Evolutionary conservation across 92 coral and sea anemone genomes (phyloP), one percentile per base, ranked within the genome.

Genomic region (Plumapathes pennacea): DNA sequence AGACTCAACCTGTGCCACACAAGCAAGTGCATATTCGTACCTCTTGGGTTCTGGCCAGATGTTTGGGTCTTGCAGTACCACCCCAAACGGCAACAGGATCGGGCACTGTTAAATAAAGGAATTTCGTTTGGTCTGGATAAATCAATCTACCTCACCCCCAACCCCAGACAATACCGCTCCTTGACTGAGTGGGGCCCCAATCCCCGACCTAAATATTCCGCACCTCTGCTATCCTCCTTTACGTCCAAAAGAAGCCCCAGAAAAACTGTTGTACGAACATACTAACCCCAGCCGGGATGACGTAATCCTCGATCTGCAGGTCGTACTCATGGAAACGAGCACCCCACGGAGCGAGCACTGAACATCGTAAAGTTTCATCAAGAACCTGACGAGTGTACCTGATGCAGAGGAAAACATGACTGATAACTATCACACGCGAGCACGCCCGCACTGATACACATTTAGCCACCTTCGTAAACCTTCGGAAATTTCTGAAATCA

Each of bases 381-480:
- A 88, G 48, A 26, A 91, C 97, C 57, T 91, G 97, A 22, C 96
- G 90, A 2, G 92, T 80, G 53, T 78, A 91, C 42, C 97, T 91
- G 27, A 51, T 43, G 13, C 4, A 32, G 32, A 13, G 8, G 8
- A 11, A 52, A 27, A 29, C 24, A 41, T 12, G 24, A 15, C 47
- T 22, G 9, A 20, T 8, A 18, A n/a, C n/a, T n/a, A n/a, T n/a
- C n/a, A n/a, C n/a, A n/a, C n/a, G n/a, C n/a, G n/a, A n/a, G n/a
- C n/a, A n/a, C n/a, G n/a, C n/a, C n/a, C n/a, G n/a, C n/a, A n/a
- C n/a, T n/a, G n/a, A n/a, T n/a, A n/a, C n/a, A n/a, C n/a, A n/a
- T n/a, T n/a, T n/a, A n/a, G n/a, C n/a, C n/a, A n/a, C n/a, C n/a
- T n/a, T n/a, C n/a, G n/a, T n/a, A n/a, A n/a, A n/a, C n/a, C n/a